Conservation (phyloP, 2,888 invertebrate species). For the Stenichneumon culpator region DNA sequence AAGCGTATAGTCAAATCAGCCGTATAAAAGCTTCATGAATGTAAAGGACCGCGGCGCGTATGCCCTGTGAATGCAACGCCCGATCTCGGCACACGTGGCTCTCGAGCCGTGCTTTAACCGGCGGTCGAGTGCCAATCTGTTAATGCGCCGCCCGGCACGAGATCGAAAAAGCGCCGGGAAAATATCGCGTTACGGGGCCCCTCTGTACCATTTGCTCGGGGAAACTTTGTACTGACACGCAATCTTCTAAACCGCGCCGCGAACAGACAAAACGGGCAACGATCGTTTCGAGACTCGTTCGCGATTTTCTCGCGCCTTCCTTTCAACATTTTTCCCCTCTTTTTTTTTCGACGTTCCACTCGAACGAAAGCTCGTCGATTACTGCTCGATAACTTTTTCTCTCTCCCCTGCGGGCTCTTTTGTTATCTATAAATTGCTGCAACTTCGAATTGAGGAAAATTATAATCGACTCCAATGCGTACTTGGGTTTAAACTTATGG, state of each 20-base stretch:
- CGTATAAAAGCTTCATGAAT: slow-evolving; percentile 84
- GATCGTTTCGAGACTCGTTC: slow-evolving; percentile 45
- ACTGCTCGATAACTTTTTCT: not conserved
- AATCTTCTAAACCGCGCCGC: slow-evolving; percentile 56
- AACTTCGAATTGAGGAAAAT: not conserved
- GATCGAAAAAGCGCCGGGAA: slow-evolving; percentile 46
- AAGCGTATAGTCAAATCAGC: slow-evolving; percentile 83
- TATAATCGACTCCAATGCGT: not conserved
- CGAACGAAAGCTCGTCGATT: slow-evolving; percentile 56
- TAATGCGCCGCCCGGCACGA: slow-evolving; percentile 79
- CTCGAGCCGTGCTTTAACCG: slow-evolving; percentile 70
- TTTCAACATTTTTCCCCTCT: slow-evolving; percentile 14
- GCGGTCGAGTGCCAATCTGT: slow-evolving; percentile 82
- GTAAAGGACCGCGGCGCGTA: slow-evolving; percentile 82
- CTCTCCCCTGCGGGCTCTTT: not conserved
- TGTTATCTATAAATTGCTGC: not conserved
- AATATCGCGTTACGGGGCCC: slow-evolving; percentile 69
- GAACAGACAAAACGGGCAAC: slow-evolving; percentile 16
- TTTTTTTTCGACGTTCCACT: slow-evolving; percentile 64
- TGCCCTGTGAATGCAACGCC: slow-evolving; percentile 82
- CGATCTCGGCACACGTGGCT: slow-evolving; percentile 42
- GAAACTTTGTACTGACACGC: slow-evolving; percentile 45
- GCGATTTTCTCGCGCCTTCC: slow-evolving; percentile 64
- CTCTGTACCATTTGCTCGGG: not conserved
- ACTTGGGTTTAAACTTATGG: not conserved